Base-by-base conservation (phyloP, 2,797 vertebrate species). In the Pitangus sulphuratus region DNA sequence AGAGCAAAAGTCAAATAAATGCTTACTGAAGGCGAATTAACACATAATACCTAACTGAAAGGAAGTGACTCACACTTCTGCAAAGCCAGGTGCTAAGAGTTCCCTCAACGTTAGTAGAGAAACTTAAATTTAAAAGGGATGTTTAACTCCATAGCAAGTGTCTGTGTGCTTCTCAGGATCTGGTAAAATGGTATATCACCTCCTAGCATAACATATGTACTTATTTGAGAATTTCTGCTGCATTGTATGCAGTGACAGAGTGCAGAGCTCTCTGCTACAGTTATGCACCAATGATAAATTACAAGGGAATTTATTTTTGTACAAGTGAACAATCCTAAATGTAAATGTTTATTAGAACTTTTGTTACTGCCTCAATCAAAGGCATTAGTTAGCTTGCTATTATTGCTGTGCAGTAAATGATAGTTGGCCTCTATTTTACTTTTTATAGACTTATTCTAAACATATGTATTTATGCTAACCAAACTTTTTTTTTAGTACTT, bases 301-400 rank as follows among this genome's bases (percentile, higher is more conserved):
- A 65, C 42, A 78, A 84, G 76, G 75, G 84, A 91, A 94, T 95
- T 92, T 93, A 91, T 92, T 96, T 96, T 91, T 92, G 92, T 85
- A 62, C 90, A 69, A 89, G 76, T 81, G 84, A 96, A 93, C 81
- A 95, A 93, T 86, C 79, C 65, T 72, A 72, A 89, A 93, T 86
- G 92, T 96, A 94, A 95, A 96, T 94, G 87, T 97, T 96, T 97
- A 96, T 92, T 93, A 91, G 61, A 96, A 92, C 87, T 89, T 93
- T 54, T 89, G 84, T 93, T 92, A 79, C 48, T 56, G 62, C 84
- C 87, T 83, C 62, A 87, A 64, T 82, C 19, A 11, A 93, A 92
- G 44, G 21, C 72, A 95, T 95, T 93, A 89, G 16, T 92, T 96
- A 93, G 48, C 65, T 78, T 72, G 65, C 40, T 93, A 84, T 94